Evolutionary conservation across 53 echinoderm and acorn worm genomes (phyloP).

Genomic region (Hippasteria phrygiana): DNA sequence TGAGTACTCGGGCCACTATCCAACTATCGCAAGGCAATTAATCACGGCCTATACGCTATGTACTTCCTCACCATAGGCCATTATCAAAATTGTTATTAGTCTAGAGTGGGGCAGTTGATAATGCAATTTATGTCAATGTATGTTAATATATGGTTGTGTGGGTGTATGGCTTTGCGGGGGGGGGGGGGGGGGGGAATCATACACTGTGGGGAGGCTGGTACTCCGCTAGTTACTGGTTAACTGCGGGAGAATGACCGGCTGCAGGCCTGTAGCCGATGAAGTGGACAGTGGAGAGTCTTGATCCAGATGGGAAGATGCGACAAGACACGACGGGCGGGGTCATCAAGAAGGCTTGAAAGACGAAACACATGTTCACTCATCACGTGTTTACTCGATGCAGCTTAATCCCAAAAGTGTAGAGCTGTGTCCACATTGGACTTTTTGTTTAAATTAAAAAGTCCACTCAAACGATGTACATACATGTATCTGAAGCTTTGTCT

Average conservation of each 20-base stretch:
- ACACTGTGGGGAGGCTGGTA: neutral
- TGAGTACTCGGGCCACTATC: slow-evolving; percentile 16
- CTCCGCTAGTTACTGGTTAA: slow-evolving; percentile 36
- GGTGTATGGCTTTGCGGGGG: neutral
- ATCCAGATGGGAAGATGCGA: neutral
- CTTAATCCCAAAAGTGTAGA: neutral
- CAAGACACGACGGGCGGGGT: neutral
- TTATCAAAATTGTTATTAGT: slow-evolving; percentile 61
- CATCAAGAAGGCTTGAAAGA: slow-evolving; percentile 34
- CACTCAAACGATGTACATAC: neutral
- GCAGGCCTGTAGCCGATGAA: neutral
- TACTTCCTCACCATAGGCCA: slow-evolving; percentile 47
- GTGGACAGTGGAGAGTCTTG: slow-evolving; percentile 20
- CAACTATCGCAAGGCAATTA: slow-evolving; percentile 44
- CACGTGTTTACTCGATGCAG: neutral
- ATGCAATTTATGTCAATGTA: slow-evolving; percentile 49
- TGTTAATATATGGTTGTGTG: slow-evolving; percentile 23
- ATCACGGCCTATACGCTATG: slow-evolving; percentile 23
- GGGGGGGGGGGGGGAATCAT: neutral
- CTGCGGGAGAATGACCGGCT: neutral
- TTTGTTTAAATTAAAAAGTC: neutral
- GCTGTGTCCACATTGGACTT: neutral
- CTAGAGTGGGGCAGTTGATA: slow-evolving; percentile 28
- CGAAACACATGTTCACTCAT: neutral
- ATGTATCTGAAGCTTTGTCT: too few species aligned